Evolutionary conservation across 2,113 vertebrate species (phyloP), one percentile per base, ranked within the genome.

Genomic region (Clarias magur): DNA sequence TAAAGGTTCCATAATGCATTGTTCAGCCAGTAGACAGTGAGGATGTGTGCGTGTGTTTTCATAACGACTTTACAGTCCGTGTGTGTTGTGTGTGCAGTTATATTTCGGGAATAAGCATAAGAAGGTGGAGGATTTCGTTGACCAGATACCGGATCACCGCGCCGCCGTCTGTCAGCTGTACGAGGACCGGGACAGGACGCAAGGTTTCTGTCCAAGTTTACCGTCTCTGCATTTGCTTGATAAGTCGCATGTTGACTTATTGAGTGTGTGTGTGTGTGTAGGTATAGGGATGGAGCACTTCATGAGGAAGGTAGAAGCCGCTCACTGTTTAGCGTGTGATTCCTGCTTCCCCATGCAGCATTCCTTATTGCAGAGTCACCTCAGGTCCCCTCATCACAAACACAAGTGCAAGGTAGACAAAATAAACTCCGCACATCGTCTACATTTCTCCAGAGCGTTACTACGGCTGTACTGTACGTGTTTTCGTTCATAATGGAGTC

Each of bases 231-330:
- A 12, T 62, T 12, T 81, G 11, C 4, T 9, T 25, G 4, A 4
- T 15, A 13, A 81, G 23, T 34, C 12, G 1, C n/a, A 68, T 19
- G 19, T 80, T 57, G 6, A 27, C 12, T 78, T 30, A 38, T 68
- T 48, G n/a, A 19, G 27, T 59, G 17, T 63, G 80, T 73, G 63
- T 85, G 75, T 67, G 7, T 79, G 63, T 80, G 38, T 56, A 99
- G 97, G 97, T 0, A 91, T 99, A 0, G 96, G 96, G 4, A 96
- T 98, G 97, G 97, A 98, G 90, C 97, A 98, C 88, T 98, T 98
- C 87, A 95, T 99, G 83, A 96, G 94, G 90, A 97, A 97, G 91
- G 96, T 98, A 86, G 97, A 99, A 90, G 97, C 97, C 0, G 97
- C 96, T 16, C 97, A 98, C 86, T 99, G 97, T 5, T 93, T 95